Evolutionary conservation across 2,113 vertebrate species (phyloP), one percentile per base, ranked within the genome.

Genomic region (Mustelus asterias): DNA sequence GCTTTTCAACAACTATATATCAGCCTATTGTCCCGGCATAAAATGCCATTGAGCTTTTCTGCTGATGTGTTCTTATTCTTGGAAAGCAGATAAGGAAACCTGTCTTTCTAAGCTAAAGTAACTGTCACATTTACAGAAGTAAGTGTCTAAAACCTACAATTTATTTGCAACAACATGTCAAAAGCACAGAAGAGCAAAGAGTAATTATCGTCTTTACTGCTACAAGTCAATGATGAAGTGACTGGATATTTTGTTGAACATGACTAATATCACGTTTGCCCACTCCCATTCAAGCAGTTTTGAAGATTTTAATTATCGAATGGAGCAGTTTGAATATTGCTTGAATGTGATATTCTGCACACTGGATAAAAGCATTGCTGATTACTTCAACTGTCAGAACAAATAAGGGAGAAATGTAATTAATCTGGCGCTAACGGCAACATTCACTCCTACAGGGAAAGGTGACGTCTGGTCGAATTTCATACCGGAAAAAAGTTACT

Each of bases 371-470:
- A 88, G 44, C 85, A 24, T 44, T 88, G 44, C 85, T 88, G 85
- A 88, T 54, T 29, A 88, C 85, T 48, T 88, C 44, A 48, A 54
- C 24, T 88, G 85, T 88, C 85, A 88, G 85, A 88, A 88, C 85
- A 88, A 88, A 88, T 54, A 88, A 22, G 24, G 54, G 85, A 54
- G 44, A 88, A 48, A 54, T 29, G 1, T 76, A 24, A 29, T 76
- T 76, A 29, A 76, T 2, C 85, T 88, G 44, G 85, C 44, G 26
- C 44, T 48, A 88, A 44, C 6, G 22, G 44, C 26, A 48, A 48
- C 54, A 44, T 88, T 44, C 85, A 54, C 44, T 88, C 41, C 85
- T 26, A 5, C 41, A 88, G 41, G 24, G 22, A 26, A 88, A 54
- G 44, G 11, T 18, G 44, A 86, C 0, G 6, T 86, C 83, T 26